A percentile compares a stretch with the other conserved stretches of the same genome.
Evolutionary conservation across 2,113 vertebrate genomes (phyloP).

Genomic region (Actinemys pallida): DNA sequence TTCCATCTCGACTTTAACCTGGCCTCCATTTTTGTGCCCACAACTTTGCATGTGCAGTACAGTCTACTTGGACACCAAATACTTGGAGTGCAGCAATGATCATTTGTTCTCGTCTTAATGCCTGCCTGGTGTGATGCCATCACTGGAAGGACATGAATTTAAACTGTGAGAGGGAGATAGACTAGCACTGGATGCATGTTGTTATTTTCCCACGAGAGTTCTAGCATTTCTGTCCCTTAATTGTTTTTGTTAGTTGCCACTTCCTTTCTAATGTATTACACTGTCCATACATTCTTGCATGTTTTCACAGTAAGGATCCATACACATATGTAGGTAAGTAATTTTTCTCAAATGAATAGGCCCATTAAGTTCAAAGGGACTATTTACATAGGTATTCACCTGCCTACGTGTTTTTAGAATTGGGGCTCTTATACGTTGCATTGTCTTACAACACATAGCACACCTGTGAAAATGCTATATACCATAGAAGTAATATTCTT

Average conservation of each 20-base stretch:
- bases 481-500: background rate
- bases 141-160: conserved; percentile 39
- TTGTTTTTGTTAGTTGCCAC: no score
- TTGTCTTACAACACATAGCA: background rate
- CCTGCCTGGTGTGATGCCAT: conserved; percentile 7
- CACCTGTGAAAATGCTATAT: conserved; percentile 2
- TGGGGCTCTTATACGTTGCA: background rate
- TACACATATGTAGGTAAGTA: background rate
- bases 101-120: conserved; percentile 18
- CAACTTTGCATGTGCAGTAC: background rate
- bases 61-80: background rate
- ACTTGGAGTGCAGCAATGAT: conserved; percentile 41
- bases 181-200: background rate
- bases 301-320: background rate
- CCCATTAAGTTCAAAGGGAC: background rate
- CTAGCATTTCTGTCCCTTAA: background rate
- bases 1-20: conserved; percentile 8
- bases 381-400: background rate
- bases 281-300: background rate
- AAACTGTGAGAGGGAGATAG: conserved; percentile 29
- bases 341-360: conserved; percentile 3
- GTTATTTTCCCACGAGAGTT: background rate
- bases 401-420: accelerated
- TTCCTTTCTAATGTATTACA: background rate
- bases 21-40: conserved; percentile 16